A percentile compares a stretch with the other conserved stretches of the same genome.
phyloP scores from a whole-genome alignment of 2,113 vertebrate species.

The Ceyx cyanopectus region DNA sequence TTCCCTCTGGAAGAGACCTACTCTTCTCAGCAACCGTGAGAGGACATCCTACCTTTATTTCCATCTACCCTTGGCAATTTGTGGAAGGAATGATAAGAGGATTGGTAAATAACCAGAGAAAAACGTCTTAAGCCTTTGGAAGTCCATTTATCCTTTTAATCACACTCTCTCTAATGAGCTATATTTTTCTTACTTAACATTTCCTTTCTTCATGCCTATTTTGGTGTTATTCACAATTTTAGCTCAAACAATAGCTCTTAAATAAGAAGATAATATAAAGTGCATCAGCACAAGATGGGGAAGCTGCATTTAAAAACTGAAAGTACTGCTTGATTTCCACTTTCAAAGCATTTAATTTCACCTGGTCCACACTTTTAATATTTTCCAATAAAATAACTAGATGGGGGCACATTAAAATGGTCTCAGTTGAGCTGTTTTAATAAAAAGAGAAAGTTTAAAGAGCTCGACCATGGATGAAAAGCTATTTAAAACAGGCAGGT shows the following conservation, averaged over 20 bases:
- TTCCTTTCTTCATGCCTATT: conserved; percentile 55
- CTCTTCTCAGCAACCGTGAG: neutral
- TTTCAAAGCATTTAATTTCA: conserved; percentile 71
- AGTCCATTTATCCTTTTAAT: conserved; percentile 59
- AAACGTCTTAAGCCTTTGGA: conserved; percentile 21
- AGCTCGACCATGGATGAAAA: conserved; percentile 72
- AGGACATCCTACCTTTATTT: neutral
- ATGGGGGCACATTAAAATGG: conserved; percentile 66
- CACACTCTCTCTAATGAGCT: conserved; percentile 38
- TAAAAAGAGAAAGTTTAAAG: conserved; percentile 74
- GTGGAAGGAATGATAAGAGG: neutral
- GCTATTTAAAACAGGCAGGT: conserved; percentile 59
- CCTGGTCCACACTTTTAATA: conserved; percentile 61
- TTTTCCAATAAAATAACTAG: conserved; percentile 70
- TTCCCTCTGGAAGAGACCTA: neutral
- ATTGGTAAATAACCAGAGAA: conserved; percentile 23
- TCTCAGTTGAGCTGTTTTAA: conserved; percentile 74
- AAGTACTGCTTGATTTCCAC: conserved; percentile 54
- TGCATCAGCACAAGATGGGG: conserved; percentile 34
- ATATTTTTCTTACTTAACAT: conserved; percentile 51
- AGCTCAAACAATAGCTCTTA: conserved; percentile 58
- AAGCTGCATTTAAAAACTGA: conserved; percentile 39
- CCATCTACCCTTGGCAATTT: neutral
- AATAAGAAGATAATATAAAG: conserved; percentile 50
- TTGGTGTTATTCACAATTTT: conserved; percentile 41